Evolutionary conservation across 2,888 invertebrate genomes (phyloP).

Genomic region (Opisthograptis luteolata): DNA sequence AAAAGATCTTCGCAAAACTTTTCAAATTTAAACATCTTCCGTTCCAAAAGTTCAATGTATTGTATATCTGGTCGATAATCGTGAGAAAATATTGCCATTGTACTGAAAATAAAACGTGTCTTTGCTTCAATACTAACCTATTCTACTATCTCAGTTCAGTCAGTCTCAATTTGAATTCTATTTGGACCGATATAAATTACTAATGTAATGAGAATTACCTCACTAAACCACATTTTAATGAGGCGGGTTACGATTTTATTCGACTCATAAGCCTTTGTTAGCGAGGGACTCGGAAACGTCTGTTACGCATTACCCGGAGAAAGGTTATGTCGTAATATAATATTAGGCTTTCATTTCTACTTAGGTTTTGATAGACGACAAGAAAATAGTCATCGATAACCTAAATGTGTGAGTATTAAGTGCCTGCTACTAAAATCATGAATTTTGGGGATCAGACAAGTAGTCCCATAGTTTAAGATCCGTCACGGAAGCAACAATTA

Average conservation of each 20-base stretch:
- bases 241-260: conserved; percentile 17
- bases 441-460: conserved; percentile 3
- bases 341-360: no score
- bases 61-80: background rate
- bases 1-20: no score
- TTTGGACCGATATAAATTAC: conserved; percentile 19
- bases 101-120: conserved; percentile 1
- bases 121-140: conserved; percentile 1
- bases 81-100: background rate
- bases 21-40: background rate
- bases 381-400: no score
- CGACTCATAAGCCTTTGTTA: conserved; percentile 4
- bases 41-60: conserved; percentile 3
- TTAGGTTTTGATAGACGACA: no score
- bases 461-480: conserved; percentile 46
- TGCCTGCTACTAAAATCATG: no score
- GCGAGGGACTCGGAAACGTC: background rate
- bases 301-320: conserved; percentile 6
- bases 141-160: background rate
- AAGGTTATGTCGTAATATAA: background rate
- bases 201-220: conserved; percentile 26
- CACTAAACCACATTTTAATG: conserved; percentile 18
- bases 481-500: conserved; percentile 43
- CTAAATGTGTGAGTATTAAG: background rate
- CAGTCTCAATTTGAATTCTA: conserved; percentile 4